These are phyloP conservation scores for Eonycteris spelaea DNA, from an alignment of 2,113 vertebrate genomes.

Conservation along the genomic window DNA sequence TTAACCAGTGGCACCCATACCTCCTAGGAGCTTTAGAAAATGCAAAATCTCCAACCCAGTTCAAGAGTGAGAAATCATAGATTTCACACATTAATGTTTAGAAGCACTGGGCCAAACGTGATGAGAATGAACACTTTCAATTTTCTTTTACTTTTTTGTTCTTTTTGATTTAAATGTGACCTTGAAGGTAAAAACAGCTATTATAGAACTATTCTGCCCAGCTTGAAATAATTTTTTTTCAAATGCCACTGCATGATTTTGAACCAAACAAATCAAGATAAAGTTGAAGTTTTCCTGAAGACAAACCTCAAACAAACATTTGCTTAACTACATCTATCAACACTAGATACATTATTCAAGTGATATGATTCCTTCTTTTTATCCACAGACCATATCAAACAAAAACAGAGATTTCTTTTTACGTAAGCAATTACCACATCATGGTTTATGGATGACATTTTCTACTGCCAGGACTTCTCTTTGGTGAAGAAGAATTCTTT, in stretches of 20 bases:
- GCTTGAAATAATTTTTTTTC: background rate
- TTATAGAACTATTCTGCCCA: background rate
- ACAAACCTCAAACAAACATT: background rate
- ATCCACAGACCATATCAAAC: background rate
- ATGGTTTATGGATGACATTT: background rate
- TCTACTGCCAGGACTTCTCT: background rate
- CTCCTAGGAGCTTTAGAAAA: background rate
- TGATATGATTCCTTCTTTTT: slow-evolving; percentile 20
- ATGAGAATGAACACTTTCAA: background rate
- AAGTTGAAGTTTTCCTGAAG: background rate
- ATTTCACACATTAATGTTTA: background rate
- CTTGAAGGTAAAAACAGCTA: background rate
- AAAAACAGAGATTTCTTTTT: background rate
- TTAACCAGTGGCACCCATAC: background rate
- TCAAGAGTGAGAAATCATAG: background rate
- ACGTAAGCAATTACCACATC: background rate
- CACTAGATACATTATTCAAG: background rate
- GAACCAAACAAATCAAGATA: slow-evolving; percentile 31
- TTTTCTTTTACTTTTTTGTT: background rate
- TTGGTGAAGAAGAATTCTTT: background rate
- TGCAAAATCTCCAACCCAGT: background rate
- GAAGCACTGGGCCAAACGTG: background rate
- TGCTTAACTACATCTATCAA: background rate
- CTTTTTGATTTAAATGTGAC: background rate
- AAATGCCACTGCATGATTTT: background rate